These are phyloP conservation scores for Gastrophryne carolinensis DNA, from an alignment of 2,797 vertebrate genomes.

Conservation along the genomic window DNA sequence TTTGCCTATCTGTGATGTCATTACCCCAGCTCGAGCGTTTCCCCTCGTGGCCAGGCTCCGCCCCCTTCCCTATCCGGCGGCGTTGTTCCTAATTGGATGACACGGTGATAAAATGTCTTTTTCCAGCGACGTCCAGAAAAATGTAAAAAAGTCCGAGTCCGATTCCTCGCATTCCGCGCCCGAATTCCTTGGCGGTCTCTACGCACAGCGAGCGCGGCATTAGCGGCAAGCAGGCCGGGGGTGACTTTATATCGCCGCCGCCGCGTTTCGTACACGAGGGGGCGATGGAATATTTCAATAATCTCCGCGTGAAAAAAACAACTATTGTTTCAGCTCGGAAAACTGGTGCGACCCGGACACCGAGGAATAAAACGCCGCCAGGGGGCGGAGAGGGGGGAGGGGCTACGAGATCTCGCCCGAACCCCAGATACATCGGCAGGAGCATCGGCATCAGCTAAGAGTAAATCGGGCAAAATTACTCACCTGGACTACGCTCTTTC, in stretches of 20 bases:
- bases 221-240: background rate
- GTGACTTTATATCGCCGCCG: background rate
- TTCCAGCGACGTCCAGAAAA: background rate
- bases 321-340: conserved; percentile 37
- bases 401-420: background rate
- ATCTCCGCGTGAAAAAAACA: conserved; percentile 39
- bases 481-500: too few relatives aligned
- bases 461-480: too few relatives aligned
- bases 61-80: background rate
- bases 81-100: background rate
- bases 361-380: too few relatives aligned
- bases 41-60: too few relatives aligned
- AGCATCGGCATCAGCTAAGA: background rate
- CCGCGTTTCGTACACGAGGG: background rate
- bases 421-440: conserved; percentile 12
- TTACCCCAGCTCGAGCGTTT: too few relatives aligned
- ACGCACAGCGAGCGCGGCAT: background rate
- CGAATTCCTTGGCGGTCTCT: background rate
- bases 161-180: background rate
- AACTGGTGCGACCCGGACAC: conserved; percentile 18
- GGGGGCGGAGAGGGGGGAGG: background rate
- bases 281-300: conserved; percentile 28
- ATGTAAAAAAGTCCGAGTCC: background rate
- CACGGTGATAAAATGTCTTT: background rate
- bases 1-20: too few relatives aligned